phyloP scores from a whole-genome alignment of 2,113 vertebrate genomes.

The Megaceryle torquata region DNA sequence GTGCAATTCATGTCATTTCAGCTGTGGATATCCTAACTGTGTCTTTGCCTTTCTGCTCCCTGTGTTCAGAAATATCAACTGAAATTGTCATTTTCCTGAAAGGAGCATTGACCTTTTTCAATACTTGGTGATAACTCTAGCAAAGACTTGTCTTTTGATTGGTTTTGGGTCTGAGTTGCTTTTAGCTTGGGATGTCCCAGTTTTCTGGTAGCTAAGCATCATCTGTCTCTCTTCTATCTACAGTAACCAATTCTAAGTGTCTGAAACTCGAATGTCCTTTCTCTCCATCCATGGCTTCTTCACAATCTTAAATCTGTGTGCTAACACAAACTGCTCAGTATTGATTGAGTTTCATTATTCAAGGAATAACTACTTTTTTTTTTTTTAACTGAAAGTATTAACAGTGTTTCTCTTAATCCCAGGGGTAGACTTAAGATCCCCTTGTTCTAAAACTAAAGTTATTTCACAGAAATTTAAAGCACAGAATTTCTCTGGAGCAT shows the following conservation, averaged over 20 bases:
- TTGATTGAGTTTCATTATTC: neutral
- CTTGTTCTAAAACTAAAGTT: neutral
- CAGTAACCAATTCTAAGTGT: neutral
- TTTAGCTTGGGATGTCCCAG: neutral
- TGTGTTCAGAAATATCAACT: neutral
- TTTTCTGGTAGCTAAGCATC: neutral
- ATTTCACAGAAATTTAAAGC: neutral
- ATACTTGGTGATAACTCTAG: neutral
- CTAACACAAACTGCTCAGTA: neutral
- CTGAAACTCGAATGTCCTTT: neutral
- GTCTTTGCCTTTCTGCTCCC: neutral
- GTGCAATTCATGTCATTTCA: neutral
- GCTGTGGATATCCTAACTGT: neutral
- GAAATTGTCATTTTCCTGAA: neutral
- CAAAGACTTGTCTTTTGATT: neutral
- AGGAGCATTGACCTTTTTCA: neutral
- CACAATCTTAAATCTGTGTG: neutral
- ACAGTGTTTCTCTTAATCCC: neutral
- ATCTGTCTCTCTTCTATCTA: neutral
- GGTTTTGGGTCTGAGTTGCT: neutral
- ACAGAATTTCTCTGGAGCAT: neutral
- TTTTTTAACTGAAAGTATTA: neutral
- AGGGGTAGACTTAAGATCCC: neutral
- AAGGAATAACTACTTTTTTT: neutral
- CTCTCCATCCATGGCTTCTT: neutral